These are phyloP conservation scores for Archilochus colubris DNA, from an alignment of 2,113 vertebrate genomes.

Conservation along the genomic window DNA sequence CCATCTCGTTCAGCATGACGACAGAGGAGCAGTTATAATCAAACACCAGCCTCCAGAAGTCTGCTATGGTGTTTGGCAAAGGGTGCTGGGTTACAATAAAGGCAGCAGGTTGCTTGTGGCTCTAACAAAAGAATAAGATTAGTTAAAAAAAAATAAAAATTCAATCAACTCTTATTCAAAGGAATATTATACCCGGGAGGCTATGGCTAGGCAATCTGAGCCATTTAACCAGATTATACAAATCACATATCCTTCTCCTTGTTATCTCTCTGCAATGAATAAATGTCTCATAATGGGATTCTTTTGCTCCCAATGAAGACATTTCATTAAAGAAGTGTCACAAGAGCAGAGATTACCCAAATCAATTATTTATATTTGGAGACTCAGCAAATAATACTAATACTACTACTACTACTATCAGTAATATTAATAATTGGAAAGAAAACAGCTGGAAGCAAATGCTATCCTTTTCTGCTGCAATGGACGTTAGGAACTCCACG, in stretches of 20 bases:
- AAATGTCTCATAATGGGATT: constrained; percentile 72
- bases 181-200: constrained; percentile 33
- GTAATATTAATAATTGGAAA: constrained; percentile 67
- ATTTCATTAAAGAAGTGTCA: constrained; percentile 79
- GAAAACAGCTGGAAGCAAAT: constrained; percentile 59
- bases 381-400: constrained; percentile 75
- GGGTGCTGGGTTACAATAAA: constrained; percentile 98
- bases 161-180: constrained; percentile 60
- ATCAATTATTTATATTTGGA: constrained; percentile 79
- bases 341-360: constrained; percentile 73
- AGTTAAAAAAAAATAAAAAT: constrained; percentile 32
- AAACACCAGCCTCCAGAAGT: constrained; percentile 98
- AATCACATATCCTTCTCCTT: constrained; percentile 61
- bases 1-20: constrained; percentile 98
- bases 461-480: not conserved
- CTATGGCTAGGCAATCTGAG: constrained; percentile 49
- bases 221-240: constrained; percentile 73
- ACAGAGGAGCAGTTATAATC: constrained; percentile 98
- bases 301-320: constrained; percentile 74
- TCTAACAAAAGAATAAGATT: constrained; percentile 81
- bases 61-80: constrained; percentile 93
- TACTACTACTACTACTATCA: constrained; percentile 16
- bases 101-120: constrained; percentile 97
- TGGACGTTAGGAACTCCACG: not conserved
- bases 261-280: constrained; percentile 63